phyloP scores from a whole-genome alignment of 2,888 invertebrate species.

The Drosophila greeni region DNA sequence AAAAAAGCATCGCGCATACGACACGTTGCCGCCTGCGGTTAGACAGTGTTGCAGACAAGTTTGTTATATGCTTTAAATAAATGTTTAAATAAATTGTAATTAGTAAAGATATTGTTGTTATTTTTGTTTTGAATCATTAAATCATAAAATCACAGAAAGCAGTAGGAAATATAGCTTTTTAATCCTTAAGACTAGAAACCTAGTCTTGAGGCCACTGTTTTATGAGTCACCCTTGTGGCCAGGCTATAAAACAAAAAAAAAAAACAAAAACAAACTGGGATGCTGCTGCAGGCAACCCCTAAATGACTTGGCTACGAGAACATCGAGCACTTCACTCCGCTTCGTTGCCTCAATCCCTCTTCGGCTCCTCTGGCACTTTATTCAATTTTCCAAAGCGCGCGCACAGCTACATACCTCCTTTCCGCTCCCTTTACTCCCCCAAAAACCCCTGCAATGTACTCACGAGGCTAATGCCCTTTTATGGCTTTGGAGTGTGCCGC shows the following conservation, averaged over 20 bases:
- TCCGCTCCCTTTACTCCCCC: not conserved
- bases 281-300: conserved; percentile 59
- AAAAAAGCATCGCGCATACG: conserved; percentile 38
- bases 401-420: conserved; percentile 21
- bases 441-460: conserved; percentile 45
- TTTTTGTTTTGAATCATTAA: not conserved
- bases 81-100: not conserved
- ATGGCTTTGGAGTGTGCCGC: conserved; percentile 68
- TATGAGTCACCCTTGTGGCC: conserved; percentile 40
- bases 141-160: not conserved
- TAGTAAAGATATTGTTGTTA: not conserved
- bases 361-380: conserved; percentile 46
- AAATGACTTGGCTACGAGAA: conserved; percentile 53
- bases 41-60: conserved; percentile 2
- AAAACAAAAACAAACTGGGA: conserved; percentile 8
- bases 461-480: conserved; percentile 69
- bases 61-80: not conserved
- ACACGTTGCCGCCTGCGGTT: conserved; percentile 18
- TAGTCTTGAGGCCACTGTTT: conserved; percentile 17
- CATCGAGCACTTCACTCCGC: conserved; percentile 34
- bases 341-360: conserved; percentile 17
- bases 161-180: not conserved
- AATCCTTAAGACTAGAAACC: not conserved
- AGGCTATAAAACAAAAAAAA: conserved; percentile 43
- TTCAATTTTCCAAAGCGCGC: conserved; percentile 64